A percentile compares a stretch with the other conserved stretches of the same genome.
phyloP scores from a whole-genome alignment of 2,113 vertebrate genomes.

The Solea senegalensis region DNA sequence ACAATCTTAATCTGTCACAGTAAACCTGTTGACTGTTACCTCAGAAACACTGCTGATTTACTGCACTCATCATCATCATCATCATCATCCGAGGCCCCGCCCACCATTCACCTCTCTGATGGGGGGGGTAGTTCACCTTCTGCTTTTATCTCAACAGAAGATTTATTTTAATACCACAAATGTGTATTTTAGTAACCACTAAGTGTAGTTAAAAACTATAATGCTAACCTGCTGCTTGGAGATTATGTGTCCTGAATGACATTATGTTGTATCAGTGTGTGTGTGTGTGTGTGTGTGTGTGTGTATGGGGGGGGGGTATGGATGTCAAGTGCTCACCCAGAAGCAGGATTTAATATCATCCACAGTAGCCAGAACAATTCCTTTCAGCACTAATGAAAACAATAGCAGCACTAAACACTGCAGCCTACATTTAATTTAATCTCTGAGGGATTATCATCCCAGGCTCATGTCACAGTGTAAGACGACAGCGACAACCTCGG shows the following conservation, averaged over 20 bases:
- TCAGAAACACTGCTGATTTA: conserved; percentile 45
- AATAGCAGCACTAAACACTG: conserved; percentile 80
- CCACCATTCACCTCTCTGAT: conserved; percentile 11
- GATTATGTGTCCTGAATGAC: conserved; percentile 73
- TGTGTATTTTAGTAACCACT: conserved; percentile 73
- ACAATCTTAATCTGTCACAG: conserved; percentile 66
- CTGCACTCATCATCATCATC: conserved; percentile 30
- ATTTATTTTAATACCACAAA: conserved; percentile 78
- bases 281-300: conserved; percentile 15
- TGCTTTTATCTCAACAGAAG: conserved; percentile 78
- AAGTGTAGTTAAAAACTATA: conserved; percentile 81
- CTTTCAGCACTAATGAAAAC: conserved; percentile 79
- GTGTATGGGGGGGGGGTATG: conserved; percentile 25
- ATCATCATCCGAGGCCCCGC: neutral
- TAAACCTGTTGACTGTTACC: conserved; percentile 63
- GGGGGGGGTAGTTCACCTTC: conserved; percentile 68
- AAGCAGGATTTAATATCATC: conserved; percentile 63
- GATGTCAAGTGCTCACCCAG: conserved; percentile 54
- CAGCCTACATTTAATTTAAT: conserved; percentile 83
- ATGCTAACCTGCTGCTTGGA: conserved; percentile 81
- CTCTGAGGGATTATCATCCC: conserved; percentile 78
- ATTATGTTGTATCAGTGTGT: conserved; percentile 62
- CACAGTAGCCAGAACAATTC: conserved; percentile 59
- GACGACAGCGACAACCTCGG: conserved; percentile 28
- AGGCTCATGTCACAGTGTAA: conserved; percentile 73